Evolutionary conservation across 92 coral and sea anemone species (phyloP), one percentile per base, ranked within the genome.

Genomic region (Bergia sp.): DNA sequence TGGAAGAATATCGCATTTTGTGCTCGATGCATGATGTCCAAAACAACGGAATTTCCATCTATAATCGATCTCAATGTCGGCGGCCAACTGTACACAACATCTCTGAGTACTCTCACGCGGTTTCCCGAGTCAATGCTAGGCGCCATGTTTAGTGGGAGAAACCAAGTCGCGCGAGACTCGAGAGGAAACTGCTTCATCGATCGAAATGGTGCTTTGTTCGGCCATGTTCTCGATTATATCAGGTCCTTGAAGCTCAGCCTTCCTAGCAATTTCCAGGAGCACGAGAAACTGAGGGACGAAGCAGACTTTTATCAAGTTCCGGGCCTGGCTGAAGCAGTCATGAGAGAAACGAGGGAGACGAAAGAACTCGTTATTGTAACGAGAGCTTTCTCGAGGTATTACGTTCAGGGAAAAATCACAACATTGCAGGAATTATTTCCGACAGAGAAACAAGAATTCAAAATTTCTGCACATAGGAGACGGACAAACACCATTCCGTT

Each of bases 131-230:
- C 97, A 13, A 94, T 91, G 95, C 77, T 94, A 50, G 97, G 95
- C 23, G 89, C 93, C 15, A 94, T 94, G 97, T 94, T 94, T 79
- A 94, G 97, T 74, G 97, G 97, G 1, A 91, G 94, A 45, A 88
- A 88, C 8, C 82, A 95, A 0, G 91, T 94, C 37, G 91, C 88
- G 58, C 87, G 75, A 43, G 97, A 94, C 81, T 50, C 95, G 44
- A 80, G 90, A 37, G 97, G 95, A 15, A 82, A 87, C 61, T 91
- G 83, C 75, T 94, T 94, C 86, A 94, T 94, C 66, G 97, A 94
- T 80, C 87, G 97, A 15, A 95, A 94, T 85, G 97, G 97, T 8
- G 86, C 90, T 40, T 67, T 93, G 90, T 94, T 94, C 45, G 92
- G 93, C 67, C 76, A 85, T 79, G 89, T 94, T n/a, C 91, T 94